Evolutionary conservation across 1,140 invertebrate species (phyloP).

Genomic region (Caenorhabditis remanei): DNA sequence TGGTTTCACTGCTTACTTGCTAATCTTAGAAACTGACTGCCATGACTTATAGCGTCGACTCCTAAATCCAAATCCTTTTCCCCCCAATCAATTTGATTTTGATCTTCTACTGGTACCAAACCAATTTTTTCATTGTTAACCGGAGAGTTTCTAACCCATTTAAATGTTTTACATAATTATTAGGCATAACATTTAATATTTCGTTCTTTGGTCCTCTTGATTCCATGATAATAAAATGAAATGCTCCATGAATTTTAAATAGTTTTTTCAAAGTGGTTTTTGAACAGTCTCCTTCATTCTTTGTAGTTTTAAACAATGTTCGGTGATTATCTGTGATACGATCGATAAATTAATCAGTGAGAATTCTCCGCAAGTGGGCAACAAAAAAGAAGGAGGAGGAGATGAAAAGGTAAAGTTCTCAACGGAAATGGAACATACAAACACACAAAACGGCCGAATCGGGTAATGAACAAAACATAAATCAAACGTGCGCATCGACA

Average conservation of each 20-base stretch:
- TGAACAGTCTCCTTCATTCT: not conserved
- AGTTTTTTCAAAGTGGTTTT: not conserved
- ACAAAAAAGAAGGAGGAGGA: not conserved
- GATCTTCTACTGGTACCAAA: slow-evolving; percentile 47
- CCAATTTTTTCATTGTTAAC: not conserved
- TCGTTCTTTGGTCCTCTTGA: not conserved
- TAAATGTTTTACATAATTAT: slow-evolving; percentile 4
- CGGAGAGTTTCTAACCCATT: too few species aligned
- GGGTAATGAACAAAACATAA: slow-evolving; percentile 12
- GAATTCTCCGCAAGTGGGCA: not conserved
- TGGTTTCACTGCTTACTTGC: not conserved
- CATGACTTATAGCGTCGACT: slow-evolving; percentile 52
- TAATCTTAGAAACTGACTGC: slow-evolving; percentile 3
- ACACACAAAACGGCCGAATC: not conserved
- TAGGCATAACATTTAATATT: slow-evolving; percentile 43
- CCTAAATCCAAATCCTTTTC: not conserved
- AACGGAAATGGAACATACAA: slow-evolving; percentile 27
- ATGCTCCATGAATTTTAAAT: not conserved
- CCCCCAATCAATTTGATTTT: slow-evolving; percentile 13
- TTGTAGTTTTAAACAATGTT: not conserved
- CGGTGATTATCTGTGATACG: not conserved
- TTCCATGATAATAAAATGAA: slow-evolving; percentile 19
- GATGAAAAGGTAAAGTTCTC: not conserved
- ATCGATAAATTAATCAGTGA: slow-evolving; percentile 23
- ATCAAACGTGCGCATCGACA: slow-evolving; percentile 15